Percentiles rank a stretch among this genome's conserved stretches.
Evolutionary conservation across 1,140 invertebrate genomes (phyloP).

Genomic region (Matsumurasca onukii): DNA sequence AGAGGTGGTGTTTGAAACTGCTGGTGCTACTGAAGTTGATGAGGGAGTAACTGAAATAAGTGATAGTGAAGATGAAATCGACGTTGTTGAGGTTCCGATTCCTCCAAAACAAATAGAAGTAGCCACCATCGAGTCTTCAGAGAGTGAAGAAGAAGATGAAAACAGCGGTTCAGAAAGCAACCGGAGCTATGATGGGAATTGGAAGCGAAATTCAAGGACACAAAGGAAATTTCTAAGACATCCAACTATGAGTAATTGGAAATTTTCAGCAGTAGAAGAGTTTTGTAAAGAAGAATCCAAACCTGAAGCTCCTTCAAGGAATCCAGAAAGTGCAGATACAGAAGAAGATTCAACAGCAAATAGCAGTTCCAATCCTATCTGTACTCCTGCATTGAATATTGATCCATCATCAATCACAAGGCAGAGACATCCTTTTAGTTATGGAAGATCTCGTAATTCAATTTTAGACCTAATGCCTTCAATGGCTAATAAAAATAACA

Average conservation of each 20-base stretch:
- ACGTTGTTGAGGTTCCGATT: background rate
- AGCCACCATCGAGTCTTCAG: constrained; percentile 44
- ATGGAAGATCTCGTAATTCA: background rate
- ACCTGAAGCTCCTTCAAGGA: background rate
- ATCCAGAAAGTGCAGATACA: background rate
- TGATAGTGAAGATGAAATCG: constrained; percentile 29
- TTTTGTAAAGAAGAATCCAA: constrained; percentile 6
- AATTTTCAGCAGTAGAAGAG: background rate
- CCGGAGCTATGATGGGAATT: constrained; percentile 21
- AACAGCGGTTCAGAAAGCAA: constrained; percentile 6
- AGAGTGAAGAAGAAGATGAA: constrained; percentile 41
- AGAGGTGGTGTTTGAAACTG: constrained; percentile 10
- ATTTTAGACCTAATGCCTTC: constrained; percentile 19
- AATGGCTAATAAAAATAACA: background rate
- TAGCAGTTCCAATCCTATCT: too few relatives aligned
- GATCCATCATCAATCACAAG: too few relatives aligned
- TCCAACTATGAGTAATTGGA: background rate
- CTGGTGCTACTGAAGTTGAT: background rate
- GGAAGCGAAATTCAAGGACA: constrained; percentile 9
- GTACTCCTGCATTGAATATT: too few relatives aligned
- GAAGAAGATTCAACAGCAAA: too few relatives aligned
- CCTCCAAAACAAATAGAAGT: constrained; percentile 44
- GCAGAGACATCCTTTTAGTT: background rate
- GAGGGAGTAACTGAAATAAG: background rate
- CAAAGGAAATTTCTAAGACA: background rate